phyloP scores from a whole-genome alignment of 1,140 invertebrate species.

The Limonius californicus region DNA sequence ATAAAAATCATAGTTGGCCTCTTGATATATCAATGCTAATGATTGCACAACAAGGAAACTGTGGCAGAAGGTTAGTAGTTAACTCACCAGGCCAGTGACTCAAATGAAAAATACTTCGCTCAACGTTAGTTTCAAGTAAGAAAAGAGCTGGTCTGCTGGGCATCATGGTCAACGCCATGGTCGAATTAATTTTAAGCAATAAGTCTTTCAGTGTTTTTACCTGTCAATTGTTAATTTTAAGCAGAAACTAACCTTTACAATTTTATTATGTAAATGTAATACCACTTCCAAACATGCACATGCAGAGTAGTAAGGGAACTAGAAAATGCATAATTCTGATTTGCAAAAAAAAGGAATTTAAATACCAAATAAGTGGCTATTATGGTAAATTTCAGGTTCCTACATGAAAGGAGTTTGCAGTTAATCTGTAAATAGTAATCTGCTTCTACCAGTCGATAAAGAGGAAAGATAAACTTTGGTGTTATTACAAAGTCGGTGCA shows the following conservation, averaged over 20 bases:
- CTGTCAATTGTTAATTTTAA: conserved; percentile 1
- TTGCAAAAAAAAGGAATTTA: no score
- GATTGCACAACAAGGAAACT: conserved; percentile 38
- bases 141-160: conserved; percentile 10
- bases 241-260: conserved; percentile 13
- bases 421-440: no score
- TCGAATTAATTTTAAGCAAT: conserved; percentile 19
- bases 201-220: conserved; percentile 2
- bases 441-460: no score
- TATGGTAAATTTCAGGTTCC: no score
- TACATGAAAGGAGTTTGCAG: no score
- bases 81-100: conserved; percentile 3
- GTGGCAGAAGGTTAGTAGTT: conserved; percentile 39
- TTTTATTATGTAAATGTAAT: conserved; percentile 8
- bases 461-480: no score
- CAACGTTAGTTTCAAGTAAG: not conserved
- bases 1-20: conserved; percentile 35
- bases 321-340: no score
- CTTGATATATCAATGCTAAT: conserved; percentile 32
- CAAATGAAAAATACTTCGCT: not conserved
- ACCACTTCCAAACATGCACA: no score
- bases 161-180: conserved; percentile 38
- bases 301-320: no score
- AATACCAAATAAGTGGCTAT: no score
- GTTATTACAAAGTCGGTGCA: no score